phyloP scores from a whole-genome alignment of 2,113 vertebrate species.

The Anseranas semipalmata region DNA sequence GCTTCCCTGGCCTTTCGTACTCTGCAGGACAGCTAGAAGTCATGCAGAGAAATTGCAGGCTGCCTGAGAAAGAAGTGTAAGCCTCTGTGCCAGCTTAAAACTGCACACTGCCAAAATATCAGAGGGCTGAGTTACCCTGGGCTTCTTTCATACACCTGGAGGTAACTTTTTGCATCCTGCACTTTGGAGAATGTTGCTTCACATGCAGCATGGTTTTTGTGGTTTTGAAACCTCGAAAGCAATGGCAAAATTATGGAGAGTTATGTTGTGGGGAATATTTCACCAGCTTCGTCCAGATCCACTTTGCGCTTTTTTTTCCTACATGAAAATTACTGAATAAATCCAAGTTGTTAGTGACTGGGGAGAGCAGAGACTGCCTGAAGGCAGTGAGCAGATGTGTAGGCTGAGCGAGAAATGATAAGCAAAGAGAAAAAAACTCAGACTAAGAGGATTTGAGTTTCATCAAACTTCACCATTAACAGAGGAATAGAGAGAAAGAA shows the following conservation, averaged over 20 bases:
- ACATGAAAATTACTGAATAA: constrained; percentile 26
- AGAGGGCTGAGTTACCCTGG: not conserved
- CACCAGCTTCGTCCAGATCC: not conserved
- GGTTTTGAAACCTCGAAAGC: not conserved
- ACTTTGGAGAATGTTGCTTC: not conserved
- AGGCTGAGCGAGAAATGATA: constrained; percentile 44
- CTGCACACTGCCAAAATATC: not conserved
- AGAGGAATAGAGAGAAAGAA: not conserved
- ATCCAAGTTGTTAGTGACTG: constrained; percentile 34
- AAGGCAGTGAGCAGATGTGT: constrained; percentile 47
- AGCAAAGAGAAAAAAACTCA: constrained; percentile 43
- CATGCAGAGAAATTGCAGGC: not conserved
- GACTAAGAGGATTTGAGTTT: constrained; percentile 5
- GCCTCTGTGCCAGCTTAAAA: not conserved
- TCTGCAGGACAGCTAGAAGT: not conserved
- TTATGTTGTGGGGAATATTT: not conserved
- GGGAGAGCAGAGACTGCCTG: constrained; percentile 27
- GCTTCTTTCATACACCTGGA: not conserved
- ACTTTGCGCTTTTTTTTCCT: not conserved
- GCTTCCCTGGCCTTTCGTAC: not conserved
- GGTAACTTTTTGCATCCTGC: not conserved
- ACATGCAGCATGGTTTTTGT: not conserved
- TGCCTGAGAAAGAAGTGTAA: not conserved
- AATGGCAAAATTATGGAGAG: not conserved
- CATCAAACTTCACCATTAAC: constrained; percentile 23